Base-by-base conservation (phyloP, 2,797 vertebrate genomes). In the Scolopax rusticola region DNA sequence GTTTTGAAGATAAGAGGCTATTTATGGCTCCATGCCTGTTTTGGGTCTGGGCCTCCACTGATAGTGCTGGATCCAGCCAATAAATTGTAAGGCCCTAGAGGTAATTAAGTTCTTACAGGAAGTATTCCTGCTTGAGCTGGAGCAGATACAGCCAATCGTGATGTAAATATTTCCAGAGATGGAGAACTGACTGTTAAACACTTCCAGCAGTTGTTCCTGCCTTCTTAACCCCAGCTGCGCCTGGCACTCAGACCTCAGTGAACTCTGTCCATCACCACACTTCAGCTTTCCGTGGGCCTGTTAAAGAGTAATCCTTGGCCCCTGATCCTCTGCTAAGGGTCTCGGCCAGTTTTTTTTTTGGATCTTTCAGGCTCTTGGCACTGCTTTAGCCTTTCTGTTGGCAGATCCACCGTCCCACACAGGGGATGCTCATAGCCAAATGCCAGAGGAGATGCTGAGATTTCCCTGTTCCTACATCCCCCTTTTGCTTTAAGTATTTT, bases 61-160 rank as follows among this genome's bases (percentile, higher is more conserved):
- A 84, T 77, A 92, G 2, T 63, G 82, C 78, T 48, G 83, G 76
- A 51, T 79, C 65, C 89, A 71, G 87, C 69, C 73, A 89, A 77
- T 86, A 75, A 78, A 57, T 88, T 61, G 32, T 68, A 47, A 86
- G 82, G 80, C 85, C 74, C 45, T 40, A 6, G 83, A 90, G 83
- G 67, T 94, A 88, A 81, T 93, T n/a, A 20, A 71, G 80, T 81
- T 96, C 85, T 94, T 93, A 51, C 65, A 95, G 89, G 87, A 93
- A 94, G 73, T 87, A 61, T 95, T 97, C 71, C 53, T 85, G 32
- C 40, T 83, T 90, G 82, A 87, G 76, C 89, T 85, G 87, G 63
- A 95, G 89, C 79, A 93, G 91, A 94, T 70, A 84, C 32, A 90
- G 82, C 68, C 89, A 89, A 6, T 61, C 3, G 0, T 85, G 92